Evolutionary conservation across 2,797 vertebrate species (phyloP).

Genomic region (Eleutherodactylus coqui): DNA sequence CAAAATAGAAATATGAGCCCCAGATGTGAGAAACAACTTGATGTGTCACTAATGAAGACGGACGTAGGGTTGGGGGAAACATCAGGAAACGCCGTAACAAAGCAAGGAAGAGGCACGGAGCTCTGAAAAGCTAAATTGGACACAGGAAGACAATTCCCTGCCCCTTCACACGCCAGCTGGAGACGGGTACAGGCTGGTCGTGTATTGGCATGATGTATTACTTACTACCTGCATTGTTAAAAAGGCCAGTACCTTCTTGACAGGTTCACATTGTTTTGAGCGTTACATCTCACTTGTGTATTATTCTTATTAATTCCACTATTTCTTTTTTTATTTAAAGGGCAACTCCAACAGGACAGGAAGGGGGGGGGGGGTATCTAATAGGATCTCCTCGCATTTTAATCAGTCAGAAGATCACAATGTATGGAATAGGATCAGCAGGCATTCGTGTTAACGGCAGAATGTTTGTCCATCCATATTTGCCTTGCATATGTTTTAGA

Average conservation of each 20-base stretch:
- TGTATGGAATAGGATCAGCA: too few species aligned
- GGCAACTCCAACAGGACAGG: neutral
- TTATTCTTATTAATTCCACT: neutral
- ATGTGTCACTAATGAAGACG: neutral
- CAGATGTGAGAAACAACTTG: constrained; percentile 17
- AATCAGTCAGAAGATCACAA: too few species aligned
- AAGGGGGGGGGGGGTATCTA: too few species aligned
- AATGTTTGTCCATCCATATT: too few species aligned
- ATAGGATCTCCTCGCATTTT: too few species aligned
- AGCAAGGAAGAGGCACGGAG: constrained; percentile 52
- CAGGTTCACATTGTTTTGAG: neutral
- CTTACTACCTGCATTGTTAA: neutral
- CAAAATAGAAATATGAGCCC: constrained; percentile 6
- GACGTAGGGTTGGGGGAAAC: constrained; percentile 5
- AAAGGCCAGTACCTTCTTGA: too few species aligned
- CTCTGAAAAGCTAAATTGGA: constrained; percentile 29
- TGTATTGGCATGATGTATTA: neutral
- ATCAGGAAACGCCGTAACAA: constrained; percentile 55
- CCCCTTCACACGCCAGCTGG: constrained; percentile 47
- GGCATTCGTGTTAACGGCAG: too few species aligned
- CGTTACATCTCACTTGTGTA: neutral
- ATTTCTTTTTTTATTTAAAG: neutral
- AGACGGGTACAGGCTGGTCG: neutral
- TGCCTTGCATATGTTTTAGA: too few species aligned
- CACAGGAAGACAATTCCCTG: constrained; percentile 44